These are phyloP conservation scores for Trachops cirrhosus DNA, from an alignment of 2,797 vertebrate species.

Conservation along the genomic window DNA sequence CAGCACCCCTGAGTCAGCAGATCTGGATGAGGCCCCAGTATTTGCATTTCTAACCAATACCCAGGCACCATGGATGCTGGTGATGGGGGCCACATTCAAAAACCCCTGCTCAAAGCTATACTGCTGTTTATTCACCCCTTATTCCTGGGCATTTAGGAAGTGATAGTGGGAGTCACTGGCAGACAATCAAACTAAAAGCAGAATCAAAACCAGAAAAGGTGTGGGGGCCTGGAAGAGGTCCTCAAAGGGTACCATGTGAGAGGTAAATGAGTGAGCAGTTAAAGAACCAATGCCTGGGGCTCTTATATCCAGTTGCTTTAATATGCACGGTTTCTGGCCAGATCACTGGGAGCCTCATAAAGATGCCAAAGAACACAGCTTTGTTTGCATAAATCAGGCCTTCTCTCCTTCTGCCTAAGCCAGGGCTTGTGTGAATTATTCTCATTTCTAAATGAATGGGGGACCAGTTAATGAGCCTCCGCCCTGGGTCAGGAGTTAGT, in stretches of 20 bases:
- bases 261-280: not conserved
- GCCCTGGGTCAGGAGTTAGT: not conserved
- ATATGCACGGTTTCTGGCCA: not conserved
- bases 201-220: not conserved
- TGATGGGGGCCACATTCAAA: not conserved
- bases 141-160: not conserved
- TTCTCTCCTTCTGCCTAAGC: not conserved
- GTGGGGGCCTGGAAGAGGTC: not conserved
- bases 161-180: too few species aligned
- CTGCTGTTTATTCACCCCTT: rapidly evolving
- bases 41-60: not conserved
- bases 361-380: not conserved
- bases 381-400: not conserved
- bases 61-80: not conserved
- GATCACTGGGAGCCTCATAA: rapidly evolving
- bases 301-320: not conserved
- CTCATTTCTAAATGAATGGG: not conserved
- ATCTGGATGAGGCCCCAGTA: not conserved
- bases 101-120: rapidly evolving
- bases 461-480: not conserved
- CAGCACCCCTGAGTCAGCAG: not conserved
- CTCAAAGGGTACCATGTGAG: rapidly evolving
- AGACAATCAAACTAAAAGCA: not conserved
- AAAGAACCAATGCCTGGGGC: not conserved
- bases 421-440: not conserved